Conservation (phyloP, 2,888 invertebrate genomes). For the Elmis aenea region DNA sequence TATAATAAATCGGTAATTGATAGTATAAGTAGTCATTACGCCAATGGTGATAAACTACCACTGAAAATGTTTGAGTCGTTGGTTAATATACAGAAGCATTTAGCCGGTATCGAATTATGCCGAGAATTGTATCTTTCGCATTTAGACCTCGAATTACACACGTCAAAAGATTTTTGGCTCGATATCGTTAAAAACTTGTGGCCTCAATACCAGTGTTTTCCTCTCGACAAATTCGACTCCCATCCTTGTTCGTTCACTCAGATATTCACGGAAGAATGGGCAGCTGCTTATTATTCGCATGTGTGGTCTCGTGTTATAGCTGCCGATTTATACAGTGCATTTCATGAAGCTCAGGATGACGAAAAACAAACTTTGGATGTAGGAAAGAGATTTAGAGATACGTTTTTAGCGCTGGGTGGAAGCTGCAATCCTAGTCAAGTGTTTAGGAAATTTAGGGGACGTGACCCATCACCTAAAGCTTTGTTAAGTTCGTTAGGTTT, state of each 20-base stretch:
- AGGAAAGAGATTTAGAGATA: conserved; percentile 71
- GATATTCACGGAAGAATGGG: conserved; percentile 79
- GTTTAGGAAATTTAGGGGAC: conserved; percentile 84
- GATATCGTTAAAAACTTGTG: conserved; percentile 72
- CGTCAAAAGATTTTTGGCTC: conserved; percentile 75
- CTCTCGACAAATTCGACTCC: conserved; percentile 71
- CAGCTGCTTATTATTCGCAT: conserved; percentile 79
- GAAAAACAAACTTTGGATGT: conserved; percentile 54
- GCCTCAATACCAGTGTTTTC: conserved; percentile 74
- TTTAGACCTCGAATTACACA: conserved; percentile 78
- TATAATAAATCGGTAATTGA: conserved; percentile 56
- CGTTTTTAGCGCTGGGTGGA: conserved; percentile 79
- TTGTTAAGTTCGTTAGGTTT: conserved; percentile 62
- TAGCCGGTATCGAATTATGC: conserved; percentile 76
- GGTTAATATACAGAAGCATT: conserved; percentile 61
- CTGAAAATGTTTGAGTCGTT: conserved; percentile 60
- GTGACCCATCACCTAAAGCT: conserved; percentile 85
- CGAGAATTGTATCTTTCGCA: conserved; percentile 75
- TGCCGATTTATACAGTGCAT: conserved; percentile 84
- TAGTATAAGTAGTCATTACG: conserved; percentile 68
- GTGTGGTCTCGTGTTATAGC: conserved; percentile 87
- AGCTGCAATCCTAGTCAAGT: conserved; percentile 76
- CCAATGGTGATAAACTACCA: conserved; percentile 67
- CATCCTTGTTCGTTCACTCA: conserved; percentile 81
- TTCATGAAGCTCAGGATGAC: conserved; percentile 61